Evolutionary conservation across 1,140 invertebrate species (phyloP).

Genomic region (Homarus americanus): DNA sequence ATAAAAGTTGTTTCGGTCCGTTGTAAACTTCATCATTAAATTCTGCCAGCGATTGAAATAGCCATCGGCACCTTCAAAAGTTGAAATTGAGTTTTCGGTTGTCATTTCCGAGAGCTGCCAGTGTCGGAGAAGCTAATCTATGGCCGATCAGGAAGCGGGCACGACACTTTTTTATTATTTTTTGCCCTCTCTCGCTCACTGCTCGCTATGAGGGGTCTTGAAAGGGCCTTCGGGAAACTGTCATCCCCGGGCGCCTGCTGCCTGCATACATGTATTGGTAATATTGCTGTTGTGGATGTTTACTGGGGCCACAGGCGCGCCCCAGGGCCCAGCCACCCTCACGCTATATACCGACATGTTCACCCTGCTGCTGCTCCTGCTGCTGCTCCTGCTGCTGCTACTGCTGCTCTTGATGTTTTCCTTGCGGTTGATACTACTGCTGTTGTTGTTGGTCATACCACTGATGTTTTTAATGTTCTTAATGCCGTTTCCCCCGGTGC

Average conservation of each 20-base stretch:
- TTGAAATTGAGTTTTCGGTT: slow-evolving; percentile 62
- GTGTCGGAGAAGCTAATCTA: slow-evolving; percentile 54
- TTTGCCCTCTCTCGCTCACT: slow-evolving; percentile 23
- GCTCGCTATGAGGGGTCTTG: slow-evolving; percentile 8
- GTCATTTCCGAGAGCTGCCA: slow-evolving; percentile 37
- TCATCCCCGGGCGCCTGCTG: slow-evolving; percentile 3
- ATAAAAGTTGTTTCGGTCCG: slow-evolving; percentile 59
- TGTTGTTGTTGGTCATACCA: not conserved
- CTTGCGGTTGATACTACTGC: not conserved
- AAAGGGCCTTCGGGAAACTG: slow-evolving; percentile 27
- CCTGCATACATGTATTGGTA: slow-evolving; percentile 41
- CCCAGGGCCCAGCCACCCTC: not conserved
- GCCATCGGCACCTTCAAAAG: slow-evolving; percentile 53
- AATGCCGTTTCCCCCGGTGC: not conserved
- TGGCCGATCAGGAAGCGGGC: slow-evolving; percentile 52
- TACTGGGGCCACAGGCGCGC: not conserved
- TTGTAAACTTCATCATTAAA: slow-evolving; percentile 66
- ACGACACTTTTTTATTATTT: slow-evolving; percentile 26
- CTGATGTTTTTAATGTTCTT: not conserved
- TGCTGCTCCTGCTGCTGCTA: not conserved
- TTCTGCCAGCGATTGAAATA: slow-evolving; percentile 58
- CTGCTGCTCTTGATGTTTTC: not conserved
- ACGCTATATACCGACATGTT: not conserved
- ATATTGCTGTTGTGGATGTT: slow-evolving; percentile 28
- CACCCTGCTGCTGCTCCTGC: not conserved